Percentiles rank a stretch among this genome's conserved stretches.
Conservation (phyloP, 2,113 vertebrate genomes). For the Campylomormyrus tamandua region DNA sequence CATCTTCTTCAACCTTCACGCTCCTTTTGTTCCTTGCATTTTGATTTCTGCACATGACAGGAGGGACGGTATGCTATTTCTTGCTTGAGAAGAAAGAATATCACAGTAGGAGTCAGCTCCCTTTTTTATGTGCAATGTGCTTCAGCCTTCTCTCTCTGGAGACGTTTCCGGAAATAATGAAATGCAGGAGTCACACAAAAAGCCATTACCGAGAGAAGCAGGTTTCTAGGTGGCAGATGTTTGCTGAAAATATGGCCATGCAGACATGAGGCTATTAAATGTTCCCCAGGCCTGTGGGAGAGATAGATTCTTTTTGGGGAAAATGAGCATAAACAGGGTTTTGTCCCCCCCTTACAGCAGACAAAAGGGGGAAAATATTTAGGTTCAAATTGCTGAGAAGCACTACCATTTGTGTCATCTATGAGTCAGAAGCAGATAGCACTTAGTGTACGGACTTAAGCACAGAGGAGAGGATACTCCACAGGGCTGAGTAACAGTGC, state of each 20-base stretch:
- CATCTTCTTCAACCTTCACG: slow-evolving; percentile 37
- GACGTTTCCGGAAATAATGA: slow-evolving; percentile 36
- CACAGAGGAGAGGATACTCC: neutral
- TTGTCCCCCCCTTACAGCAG: neutral
- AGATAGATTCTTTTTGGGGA: neutral
- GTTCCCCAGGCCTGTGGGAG: slow-evolving; percentile 20
- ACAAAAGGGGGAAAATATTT: neutral
- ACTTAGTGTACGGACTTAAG: slow-evolving; percentile 21
- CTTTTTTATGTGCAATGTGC: slow-evolving; percentile 19
- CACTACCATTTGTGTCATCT: neutral
- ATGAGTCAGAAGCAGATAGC: neutral
- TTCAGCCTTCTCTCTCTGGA: slow-evolving; percentile 29
- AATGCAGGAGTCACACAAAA: slow-evolving; percentile 36
- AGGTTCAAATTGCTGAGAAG: neutral
- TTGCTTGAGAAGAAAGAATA: slow-evolving; percentile 37
- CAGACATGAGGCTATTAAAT: slow-evolving; percentile 30
- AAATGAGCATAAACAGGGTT: slow-evolving; percentile 14
- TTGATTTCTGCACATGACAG: slow-evolving; percentile 33
- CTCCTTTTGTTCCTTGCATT: slow-evolving; percentile 35
- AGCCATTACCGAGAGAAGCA: slow-evolving; percentile 31
- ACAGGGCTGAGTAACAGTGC: slow-evolving; percentile 32
- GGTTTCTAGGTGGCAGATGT: slow-evolving; percentile 30
- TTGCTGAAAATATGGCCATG: slow-evolving; percentile 17
- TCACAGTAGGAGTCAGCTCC: slow-evolving; percentile 27
- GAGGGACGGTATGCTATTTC: slow-evolving; percentile 32